Base-by-base conservation (phyloP, 2,113 vertebrate genomes). In the Odocoileus hemionus region DNA sequence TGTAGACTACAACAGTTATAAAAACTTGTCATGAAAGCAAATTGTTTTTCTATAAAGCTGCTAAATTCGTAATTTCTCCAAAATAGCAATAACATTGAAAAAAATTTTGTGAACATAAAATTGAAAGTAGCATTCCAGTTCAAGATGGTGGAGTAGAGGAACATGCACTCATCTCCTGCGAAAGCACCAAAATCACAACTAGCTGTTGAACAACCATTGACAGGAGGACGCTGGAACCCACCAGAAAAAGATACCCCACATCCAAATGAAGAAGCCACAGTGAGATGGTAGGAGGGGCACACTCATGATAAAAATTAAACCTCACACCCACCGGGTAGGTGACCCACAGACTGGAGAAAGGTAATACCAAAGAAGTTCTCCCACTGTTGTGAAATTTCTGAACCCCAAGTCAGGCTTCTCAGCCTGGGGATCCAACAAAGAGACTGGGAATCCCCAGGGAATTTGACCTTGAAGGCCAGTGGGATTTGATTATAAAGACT, bases 31-130 rank as follows among this genome's bases (percentile, higher is more conserved):
- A 85, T 64, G 60, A 92, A 88, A 50, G 30, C 76, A 94, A 92
- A 94, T 3, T 76, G 6, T 58, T 95, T 97, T 95, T 80, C 79
- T 61, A 43, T 50, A 61, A 96, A 92, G 16, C 45, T 86, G 10
- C 25, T 88, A 55, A 93, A 23, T 15, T 89, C 28, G n/a, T 43
- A 21, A 79, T 52, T 89, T 83, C 79, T 86, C 54, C 28, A 89
- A 92, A 94, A 67, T 80, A 76, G n/a, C 30, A 90, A 28, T 26
- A 93, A 88, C 43, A 95, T 1, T 61, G 50, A 78, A 91, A 96
- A 89, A 45, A 70, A 85, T 8, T 74, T 28, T 43, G 36, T 26
- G 23, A 89, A 84, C 13, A 88, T 78, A 78, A 86, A 74, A 93
- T 7, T 84, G 30, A 93, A 80, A 45, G 80, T 82, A 43, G n/a